phyloP scores from a whole-genome alignment of 2,888 invertebrate species.

The Rhamphomyia laevipes region DNA sequence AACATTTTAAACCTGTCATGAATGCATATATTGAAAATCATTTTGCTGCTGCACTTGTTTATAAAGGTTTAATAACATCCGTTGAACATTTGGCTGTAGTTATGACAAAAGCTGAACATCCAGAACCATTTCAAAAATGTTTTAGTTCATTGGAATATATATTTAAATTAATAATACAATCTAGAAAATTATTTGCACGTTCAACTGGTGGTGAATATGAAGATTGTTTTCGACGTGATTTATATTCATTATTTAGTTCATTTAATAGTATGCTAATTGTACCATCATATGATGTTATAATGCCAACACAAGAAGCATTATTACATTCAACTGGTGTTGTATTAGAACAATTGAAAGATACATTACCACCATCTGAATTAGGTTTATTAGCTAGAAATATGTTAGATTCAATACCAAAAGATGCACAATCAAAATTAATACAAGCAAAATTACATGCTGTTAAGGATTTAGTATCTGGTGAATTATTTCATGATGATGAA shows the following conservation, averaged over 20 bases:
- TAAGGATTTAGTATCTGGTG: conserved; percentile 63
- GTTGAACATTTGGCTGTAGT: conserved; percentile 84
- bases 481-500: conserved; percentile 63
- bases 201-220: conserved; percentile 83
- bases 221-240: conserved; percentile 72
- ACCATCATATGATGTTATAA: conserved; percentile 58
- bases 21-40: conserved; percentile 90
- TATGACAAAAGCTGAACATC: conserved; percentile 74
- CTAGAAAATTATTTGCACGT: conserved; percentile 67
- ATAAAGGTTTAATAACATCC: conserved; percentile 79
- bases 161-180: conserved; percentile 85
- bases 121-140: conserved; percentile 82
- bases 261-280: conserved; percentile 65
- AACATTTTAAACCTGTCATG: conserved; percentile 87
- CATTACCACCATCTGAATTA: conserved; percentile 62
- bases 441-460: conserved; percentile 75
- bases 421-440: conserved; percentile 51
- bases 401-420: conserved; percentile 53
- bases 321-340: conserved; percentile 73
- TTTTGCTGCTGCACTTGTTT: conserved; percentile 88
- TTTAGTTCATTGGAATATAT: conserved; percentile 85
- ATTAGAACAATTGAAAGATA: conserved; percentile 66
- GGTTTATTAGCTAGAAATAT: conserved; percentile 68
- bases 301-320: conserved; percentile 70
- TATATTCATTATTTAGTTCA: conserved; percentile 68